These are phyloP conservation scores for Odocoileus virginianus DNA, from an alignment of 2,113 vertebrate species.

Conservation along the genomic window DNA sequence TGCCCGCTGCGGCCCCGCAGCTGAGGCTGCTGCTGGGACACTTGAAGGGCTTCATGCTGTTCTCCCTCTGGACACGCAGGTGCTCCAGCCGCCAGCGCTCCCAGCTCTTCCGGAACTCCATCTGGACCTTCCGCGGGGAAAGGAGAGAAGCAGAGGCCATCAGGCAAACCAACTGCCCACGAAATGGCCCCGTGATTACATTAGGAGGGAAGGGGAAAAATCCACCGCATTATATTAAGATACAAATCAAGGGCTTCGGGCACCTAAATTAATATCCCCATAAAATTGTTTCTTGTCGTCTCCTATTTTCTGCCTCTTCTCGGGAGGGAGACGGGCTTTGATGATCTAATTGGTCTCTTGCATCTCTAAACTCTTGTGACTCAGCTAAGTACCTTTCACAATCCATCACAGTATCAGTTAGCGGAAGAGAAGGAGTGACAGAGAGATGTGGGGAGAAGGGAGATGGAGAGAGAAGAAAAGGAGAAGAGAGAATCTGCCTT, in stretches of 20 bases:
- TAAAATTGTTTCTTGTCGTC: constrained; percentile 71
- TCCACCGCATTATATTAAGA: constrained; percentile 57
- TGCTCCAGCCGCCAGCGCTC: constrained; percentile 84
- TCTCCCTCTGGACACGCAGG: constrained; percentile 80
- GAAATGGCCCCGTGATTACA: constrained; percentile 50
- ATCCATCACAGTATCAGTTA: constrained; percentile 49
- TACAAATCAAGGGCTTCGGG: constrained; percentile 62
- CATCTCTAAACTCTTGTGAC: constrained; percentile 53
- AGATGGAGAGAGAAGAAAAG: neutral
- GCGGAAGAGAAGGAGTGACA: neutral
- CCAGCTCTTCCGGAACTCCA: constrained; percentile 86
- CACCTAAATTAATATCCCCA: constrained; percentile 72
- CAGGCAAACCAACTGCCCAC: constrained; percentile 38
- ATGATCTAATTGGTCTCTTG: constrained; percentile 54
- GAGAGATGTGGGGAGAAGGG: neutral
- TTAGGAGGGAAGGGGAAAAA: constrained; percentile 52
- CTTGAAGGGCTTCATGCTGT: constrained; percentile 85
- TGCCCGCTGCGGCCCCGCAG: constrained; percentile 78
- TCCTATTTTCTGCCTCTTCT: constrained; percentile 61
- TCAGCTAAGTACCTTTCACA: constrained; percentile 66
- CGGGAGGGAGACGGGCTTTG: constrained; percentile 43
- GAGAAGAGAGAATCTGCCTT: neutral
- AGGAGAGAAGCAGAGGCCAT: constrained; percentile 55
- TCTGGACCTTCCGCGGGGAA: constrained; percentile 80
- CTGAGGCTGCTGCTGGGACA: constrained; percentile 83